Percentiles rank a stretch among this genome's conserved stretches.
Conservation (phyloP, 2,888 invertebrate genomes). For the Patella ulyssiponensis region DNA sequence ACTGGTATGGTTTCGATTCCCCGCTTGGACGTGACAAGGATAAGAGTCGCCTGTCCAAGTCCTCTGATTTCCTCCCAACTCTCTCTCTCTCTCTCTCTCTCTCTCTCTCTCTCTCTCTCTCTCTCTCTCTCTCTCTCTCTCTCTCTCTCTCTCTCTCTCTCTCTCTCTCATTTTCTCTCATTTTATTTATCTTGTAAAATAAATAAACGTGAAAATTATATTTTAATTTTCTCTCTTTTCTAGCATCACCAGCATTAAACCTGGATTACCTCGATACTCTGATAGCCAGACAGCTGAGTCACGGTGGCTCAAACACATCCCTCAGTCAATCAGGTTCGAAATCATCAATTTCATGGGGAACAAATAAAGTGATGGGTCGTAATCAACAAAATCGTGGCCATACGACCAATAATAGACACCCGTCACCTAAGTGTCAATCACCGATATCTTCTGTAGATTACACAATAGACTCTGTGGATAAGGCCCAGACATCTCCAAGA, state of each 20-base stretch:
- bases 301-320: conserved; percentile 52
- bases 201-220: background rate
- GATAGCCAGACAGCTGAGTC: conserved; percentile 53
- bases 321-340: conserved; percentile 59
- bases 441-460: conserved; percentile 35
- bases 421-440: conserved; percentile 24
- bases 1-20: too few relatives aligned
- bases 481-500: conserved; percentile 39
- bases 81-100: too few relatives aligned
- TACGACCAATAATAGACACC: background rate
- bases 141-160: too few relatives aligned
- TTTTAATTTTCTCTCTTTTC: conserved; percentile 21
- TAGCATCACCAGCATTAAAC: conserved; percentile 52
- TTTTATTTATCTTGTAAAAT: background rate
- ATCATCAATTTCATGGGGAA: conserved; percentile 43
- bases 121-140: too few relatives aligned
- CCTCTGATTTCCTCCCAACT: too few relatives aligned
- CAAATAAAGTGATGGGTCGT: background rate
- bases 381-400: background rate
- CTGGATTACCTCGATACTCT: conserved; percentile 63
- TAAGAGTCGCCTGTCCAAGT: too few relatives aligned
- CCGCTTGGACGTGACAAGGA: too few relatives aligned
- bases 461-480: conserved; percentile 44
- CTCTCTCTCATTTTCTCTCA: too few relatives aligned
- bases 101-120: too few relatives aligned